Percentiles rank a stretch among this genome's conserved stretches.
phyloP scores from a whole-genome alignment of 2,888 invertebrate species.

The Sinhomidia bicolor region DNA sequence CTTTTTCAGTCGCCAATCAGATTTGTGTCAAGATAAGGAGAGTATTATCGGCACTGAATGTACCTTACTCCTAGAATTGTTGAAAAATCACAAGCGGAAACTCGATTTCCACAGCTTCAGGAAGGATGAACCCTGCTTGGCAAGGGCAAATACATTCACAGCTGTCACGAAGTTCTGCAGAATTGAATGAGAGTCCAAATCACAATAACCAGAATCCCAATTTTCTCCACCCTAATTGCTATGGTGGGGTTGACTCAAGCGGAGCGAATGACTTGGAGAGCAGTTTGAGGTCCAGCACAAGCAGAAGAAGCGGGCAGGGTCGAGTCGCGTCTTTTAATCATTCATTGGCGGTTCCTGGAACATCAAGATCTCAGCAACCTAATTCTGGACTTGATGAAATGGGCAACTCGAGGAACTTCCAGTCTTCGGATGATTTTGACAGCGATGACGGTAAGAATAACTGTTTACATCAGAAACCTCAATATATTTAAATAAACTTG shows the following conservation, averaged over 20 bases:
- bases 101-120: neutral
- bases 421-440: conserved; percentile 48
- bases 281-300: conserved; percentile 27
- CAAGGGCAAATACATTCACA: conserved; percentile 73
- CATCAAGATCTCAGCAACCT: conserved; percentile 17
- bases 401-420: conserved; percentile 7
- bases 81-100: conserved; percentile 36
- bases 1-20: conserved; percentile 30
- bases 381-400: conserved; percentile 22
- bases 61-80: neutral
- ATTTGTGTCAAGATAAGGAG: neutral
- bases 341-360: conserved; percentile 42
- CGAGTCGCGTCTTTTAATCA: neutral
- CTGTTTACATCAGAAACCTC: too few species aligned
- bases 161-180: conserved; percentile 54
- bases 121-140: conserved; percentile 74
- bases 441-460: conserved; percentile 76
- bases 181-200: conserved; percentile 19
- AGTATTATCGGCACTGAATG: neutral
- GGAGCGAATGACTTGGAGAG: conserved; percentile 63
- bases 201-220: neutral
- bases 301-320: conserved; percentile 29
- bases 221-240: conserved; percentile 52
- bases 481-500: too few species aligned
- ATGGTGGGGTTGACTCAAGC: conserved; percentile 1